These are phyloP conservation scores for Leptonema lineaticorne DNA, from an alignment of 1,140 invertebrate species.

Conservation along the genomic window DNA sequence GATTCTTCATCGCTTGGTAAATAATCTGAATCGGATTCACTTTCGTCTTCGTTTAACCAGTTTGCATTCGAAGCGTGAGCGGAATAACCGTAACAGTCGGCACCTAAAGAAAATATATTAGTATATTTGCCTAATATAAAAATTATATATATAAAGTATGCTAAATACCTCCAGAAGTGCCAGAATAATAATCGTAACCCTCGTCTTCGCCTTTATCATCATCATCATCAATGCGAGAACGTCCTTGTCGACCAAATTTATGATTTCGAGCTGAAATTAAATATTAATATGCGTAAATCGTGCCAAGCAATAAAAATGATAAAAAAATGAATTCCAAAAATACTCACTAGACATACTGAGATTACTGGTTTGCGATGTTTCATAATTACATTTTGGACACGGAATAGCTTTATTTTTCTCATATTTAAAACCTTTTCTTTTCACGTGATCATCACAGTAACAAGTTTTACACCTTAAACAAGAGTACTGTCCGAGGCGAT, in stretches of 20 bases:
- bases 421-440: constrained; percentile 90
- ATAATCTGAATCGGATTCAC: constrained; percentile 59
- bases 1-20: constrained; percentile 58
- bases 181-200: constrained; percentile 45
- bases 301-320: background rate
- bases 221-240: constrained; percentile 57
- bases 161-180: constrained; percentile 41
- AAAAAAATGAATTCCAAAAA: constrained; percentile 19
- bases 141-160: background rate
- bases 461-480: constrained; percentile 94
- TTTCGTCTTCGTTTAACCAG: constrained; percentile 53
- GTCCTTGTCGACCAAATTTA: constrained; percentile 80
- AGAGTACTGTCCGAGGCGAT: constrained; percentile 90
- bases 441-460: constrained; percentile 96
- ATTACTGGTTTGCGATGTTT: constrained; percentile 90
- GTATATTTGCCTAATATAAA: constrained; percentile 1
- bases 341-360: constrained; percentile 91
- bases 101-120: constrained; percentile 25
- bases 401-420: constrained; percentile 85
- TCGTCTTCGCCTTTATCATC: constrained; percentile 59
- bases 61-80: constrained; percentile 53
- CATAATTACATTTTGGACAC: constrained; percentile 92
- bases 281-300: background rate
- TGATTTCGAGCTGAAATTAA: constrained; percentile 67
- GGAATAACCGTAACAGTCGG: constrained; percentile 50